These are phyloP conservation scores for Diplazon laetatorius DNA, from an alignment of 2,888 invertebrate genomes.

Conservation along the genomic window DNA sequence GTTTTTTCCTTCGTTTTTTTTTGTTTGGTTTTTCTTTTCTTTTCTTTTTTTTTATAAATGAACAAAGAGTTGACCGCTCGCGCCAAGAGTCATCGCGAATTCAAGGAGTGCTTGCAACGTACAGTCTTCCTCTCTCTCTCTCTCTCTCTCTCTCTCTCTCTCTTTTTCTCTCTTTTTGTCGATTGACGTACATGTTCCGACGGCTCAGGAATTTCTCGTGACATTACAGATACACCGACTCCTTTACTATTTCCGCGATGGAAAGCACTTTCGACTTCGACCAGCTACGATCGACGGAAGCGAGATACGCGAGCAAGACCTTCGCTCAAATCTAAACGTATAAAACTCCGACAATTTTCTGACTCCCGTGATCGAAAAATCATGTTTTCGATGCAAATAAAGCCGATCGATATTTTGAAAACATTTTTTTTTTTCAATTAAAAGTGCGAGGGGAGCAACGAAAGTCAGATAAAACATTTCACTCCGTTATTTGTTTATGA, in stretches of 20 bases:
- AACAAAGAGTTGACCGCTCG: constrained; percentile 10
- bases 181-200: constrained; percentile 17
- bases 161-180: background rate
- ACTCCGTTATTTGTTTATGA: no score
- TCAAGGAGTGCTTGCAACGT: constrained; percentile 24
- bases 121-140: constrained; percentile 9
- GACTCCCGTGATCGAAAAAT: no score
- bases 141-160: background rate
- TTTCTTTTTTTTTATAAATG: background rate
- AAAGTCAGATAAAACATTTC: no score
- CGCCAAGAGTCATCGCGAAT: constrained; percentile 43
- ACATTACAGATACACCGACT: constrained; percentile 22
- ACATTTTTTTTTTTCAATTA: no score
- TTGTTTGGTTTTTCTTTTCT: no score
- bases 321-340: no score
- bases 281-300: constrained; percentile 29
- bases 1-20: no score
- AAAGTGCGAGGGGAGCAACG: no score
- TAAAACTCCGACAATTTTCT: no score
- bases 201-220: constrained; percentile 45
- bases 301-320: no score
- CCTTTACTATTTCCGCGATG: constrained; percentile 49
- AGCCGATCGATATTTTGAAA: no score
- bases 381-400: no score
- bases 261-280: constrained; percentile 59